Evolutionary conservation across 2,113 vertebrate species (phyloP), one percentile per base, ranked within the genome.

Genomic region (Chaetura pelagica): DNA sequence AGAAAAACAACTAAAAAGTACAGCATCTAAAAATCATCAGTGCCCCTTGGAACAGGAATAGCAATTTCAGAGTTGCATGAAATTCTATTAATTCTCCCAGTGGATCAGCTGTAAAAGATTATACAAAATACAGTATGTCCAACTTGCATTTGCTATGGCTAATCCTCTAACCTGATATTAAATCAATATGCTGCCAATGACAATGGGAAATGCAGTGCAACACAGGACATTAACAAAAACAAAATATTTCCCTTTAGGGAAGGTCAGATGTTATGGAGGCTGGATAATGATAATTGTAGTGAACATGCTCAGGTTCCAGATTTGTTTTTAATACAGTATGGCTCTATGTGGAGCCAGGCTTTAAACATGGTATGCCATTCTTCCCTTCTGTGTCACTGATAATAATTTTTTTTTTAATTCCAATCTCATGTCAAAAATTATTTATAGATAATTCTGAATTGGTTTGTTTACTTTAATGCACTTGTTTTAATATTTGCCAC

Each of bases 81-180:
- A 97, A 83, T 97, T 95, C 84, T 97, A 84, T 92, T 93, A 92
- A 90, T 95, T 95, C 85, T 95, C 67, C 87, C 95, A 82, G 85
- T 64, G 78, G 89, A 89, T 63, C 48, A 87, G 77, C 21, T 96
- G 58, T 67, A 86, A 97, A 93, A 96, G 67, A 76, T 93, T 93
- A 96, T 49, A 90, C 30, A 77, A 97, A 96, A 94, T 90, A 78
- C 62, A 77, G 54, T 88, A 96, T 87, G 44, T 95, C 89, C 97
- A 94, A 67, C 34, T 69, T 93, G 62, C 54, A 94, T 63, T 54
- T 77, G 64, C 51, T 62, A 32, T 71, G 73, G 73, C 42, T 91
- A 96, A 92, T 96, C 86, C 90, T 95, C 93, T 87, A 94, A 87
- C 75, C 80, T 96, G 93, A 86, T 96, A 97, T 95, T 97, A 96